phyloP scores from a whole-genome alignment of 2,797 vertebrate genomes.

The Sphenodon punctatus region DNA sequence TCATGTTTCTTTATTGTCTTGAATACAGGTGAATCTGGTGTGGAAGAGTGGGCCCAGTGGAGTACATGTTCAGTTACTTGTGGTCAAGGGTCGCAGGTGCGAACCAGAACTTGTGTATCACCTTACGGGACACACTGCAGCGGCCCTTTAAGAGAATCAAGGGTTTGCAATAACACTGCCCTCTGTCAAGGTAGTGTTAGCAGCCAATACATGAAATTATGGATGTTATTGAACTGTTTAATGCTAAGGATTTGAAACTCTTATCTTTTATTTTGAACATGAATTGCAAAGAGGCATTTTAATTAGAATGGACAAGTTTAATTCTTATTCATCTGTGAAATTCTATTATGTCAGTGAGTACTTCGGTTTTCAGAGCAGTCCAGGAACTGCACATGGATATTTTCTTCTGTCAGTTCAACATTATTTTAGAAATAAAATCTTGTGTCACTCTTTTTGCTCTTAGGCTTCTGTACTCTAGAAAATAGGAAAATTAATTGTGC shows the following conservation, averaged over 20 bases:
- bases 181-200: slow-evolving; percentile 99
- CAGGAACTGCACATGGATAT: neutral
- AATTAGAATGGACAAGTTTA: slow-evolving; percentile 39
- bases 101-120: slow-evolving; percentile 99
- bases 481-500: neutral
- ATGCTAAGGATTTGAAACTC: slow-evolving; percentile 71
- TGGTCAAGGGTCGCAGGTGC: slow-evolving; percentile 99
- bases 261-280: slow-evolving; percentile 41
- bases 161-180: slow-evolving; percentile 99
- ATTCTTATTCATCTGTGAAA: slow-evolving; percentile 46
- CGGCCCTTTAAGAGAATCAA: slow-evolving; percentile 99
- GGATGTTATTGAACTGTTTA: slow-evolving; percentile 80
- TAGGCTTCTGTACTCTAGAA: neutral
- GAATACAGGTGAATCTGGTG: slow-evolving; percentile 99
- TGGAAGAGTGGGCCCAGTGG: slow-evolving; percentile 99
- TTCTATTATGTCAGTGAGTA: slow-evolving; percentile 11
- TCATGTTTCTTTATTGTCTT: slow-evolving; percentile 88
- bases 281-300: slow-evolving; percentile 25
- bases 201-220: slow-evolving; percentile 88
- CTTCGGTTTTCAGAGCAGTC: slow-evolving; percentile 55
- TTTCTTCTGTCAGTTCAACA: neutral
- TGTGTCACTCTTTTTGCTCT: neutral
- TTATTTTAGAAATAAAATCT: neutral
- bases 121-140: slow-evolving; percentile 99
- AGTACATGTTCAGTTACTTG: slow-evolving; percentile 99